A percentile compares a stretch with the other conserved stretches of the same genome.
These are phyloP conservation scores for Centrocercus urophasianus DNA, from an alignment of 2,113 vertebrate species.

Conservation along the genomic window DNA sequence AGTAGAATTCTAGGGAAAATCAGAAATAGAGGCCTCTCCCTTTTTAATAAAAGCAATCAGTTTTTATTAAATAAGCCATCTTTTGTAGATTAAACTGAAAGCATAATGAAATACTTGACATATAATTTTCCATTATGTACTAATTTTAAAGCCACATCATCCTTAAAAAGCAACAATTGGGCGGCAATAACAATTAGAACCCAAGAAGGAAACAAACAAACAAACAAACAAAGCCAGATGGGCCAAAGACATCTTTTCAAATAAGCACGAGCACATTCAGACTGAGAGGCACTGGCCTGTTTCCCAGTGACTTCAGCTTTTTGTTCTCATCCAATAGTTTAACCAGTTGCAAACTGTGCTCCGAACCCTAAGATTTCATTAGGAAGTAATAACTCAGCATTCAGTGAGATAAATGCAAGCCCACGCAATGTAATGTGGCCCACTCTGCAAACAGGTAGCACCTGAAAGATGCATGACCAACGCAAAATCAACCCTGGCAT, in stretches of 20 bases:
- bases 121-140: slow-evolving; percentile 5
- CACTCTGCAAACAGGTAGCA: background rate
- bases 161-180: slow-evolving; percentile 14
- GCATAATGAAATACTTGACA: background rate
- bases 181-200: background rate
- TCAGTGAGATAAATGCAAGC: background rate
- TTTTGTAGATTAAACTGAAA: slow-evolving; percentile 37
- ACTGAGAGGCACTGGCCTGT: background rate
- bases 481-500: background rate
- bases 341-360: background rate
- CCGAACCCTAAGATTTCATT: background rate
- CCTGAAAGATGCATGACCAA: background rate
- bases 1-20: background rate
- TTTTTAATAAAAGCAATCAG: slow-evolving; percentile 2
- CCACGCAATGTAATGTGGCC: too few species aligned
- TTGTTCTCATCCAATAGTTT: background rate
- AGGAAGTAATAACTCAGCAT: background rate
- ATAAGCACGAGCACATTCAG: background rate
- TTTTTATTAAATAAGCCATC: background rate
- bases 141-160: slow-evolving; percentile 4
- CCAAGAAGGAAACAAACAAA: background rate
- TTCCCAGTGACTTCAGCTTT: background rate
- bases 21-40: background rate
- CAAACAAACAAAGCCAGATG: background rate
- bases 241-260: background rate